Base-by-base conservation (phyloP, 2,113 vertebrate genomes). In the Eublepharis macularius region DNA sequence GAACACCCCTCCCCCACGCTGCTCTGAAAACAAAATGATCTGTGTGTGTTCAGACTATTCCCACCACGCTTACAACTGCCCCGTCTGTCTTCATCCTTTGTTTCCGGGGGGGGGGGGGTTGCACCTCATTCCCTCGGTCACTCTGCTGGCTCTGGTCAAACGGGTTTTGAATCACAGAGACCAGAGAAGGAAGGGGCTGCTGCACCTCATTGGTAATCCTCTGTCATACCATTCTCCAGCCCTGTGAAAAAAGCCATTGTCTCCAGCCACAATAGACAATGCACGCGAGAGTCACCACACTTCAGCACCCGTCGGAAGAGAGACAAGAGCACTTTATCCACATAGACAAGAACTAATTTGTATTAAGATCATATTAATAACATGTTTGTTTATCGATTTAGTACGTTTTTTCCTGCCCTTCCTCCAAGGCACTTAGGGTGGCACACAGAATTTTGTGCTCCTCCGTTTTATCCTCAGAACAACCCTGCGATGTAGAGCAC, bases 171-270 rank as follows among this genome's bases (percentile, higher is more conserved):
- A 65, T 43, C 57, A 43, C 43, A 63, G 36, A 66, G 29, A 66
- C n/a, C 3, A 12, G 6, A 80, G 63, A 47, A 9, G 13, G 60
- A 68, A 66, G 43, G n/a, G 60, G 26, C n/a, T n/a, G 45, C 24
- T 36, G 49, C n/a, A 19, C 49, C 4, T n/a, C 75, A 51, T 47
- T 16, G 43, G 63, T 60, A 80, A 80, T 26, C 78, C 24, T 81
- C 2, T 34, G 41, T 68, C 41, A 3, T 21, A 47, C 34, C 65
- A 47, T 7, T 49, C 63, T 49, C 36, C 79, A 49, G 43, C 19
- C 49, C 43, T 69, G 65, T 81, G 79, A 81, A 68, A 81, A 34
- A 26, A 81, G 12, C 65, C 36, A 81, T 36, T 81, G 80, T 81
- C 65, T 51, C 45, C 19, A 24, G 1, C 11, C 4, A 81, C 45